Base-by-base conservation (phyloP, 2,113 vertebrate species). In the Piaya cayana region DNA sequence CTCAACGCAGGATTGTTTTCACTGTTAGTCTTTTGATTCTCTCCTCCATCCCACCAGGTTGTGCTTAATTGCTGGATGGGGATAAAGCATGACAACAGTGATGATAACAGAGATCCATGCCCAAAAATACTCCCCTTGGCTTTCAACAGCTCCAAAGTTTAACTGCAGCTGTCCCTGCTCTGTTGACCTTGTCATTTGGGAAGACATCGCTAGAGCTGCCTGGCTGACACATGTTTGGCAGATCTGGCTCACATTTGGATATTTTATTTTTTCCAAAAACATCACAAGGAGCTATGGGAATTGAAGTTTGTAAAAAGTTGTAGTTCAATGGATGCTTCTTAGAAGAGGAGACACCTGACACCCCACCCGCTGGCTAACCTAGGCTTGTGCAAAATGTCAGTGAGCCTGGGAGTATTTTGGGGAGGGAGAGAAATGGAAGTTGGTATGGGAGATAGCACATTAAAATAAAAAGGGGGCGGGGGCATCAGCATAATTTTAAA, bases 311-410 rank as follows among this genome's bases (percentile, higher is more conserved):
- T 43, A 65, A 59, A 34, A 59, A 19, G 27, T 2, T 87, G 15
- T 16, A 17, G 19, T 30, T 56, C 30, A 82, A 30, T 21, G 30
- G 18, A 16, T 49, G 34, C 7, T 59, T 29, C 34, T 14, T 72
- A 17, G 68, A 43, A 64, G 32, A 86, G 56, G 17, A 80, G 34
- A n/a, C 10, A 13, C 15, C 14, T 47, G 39, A 45, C 11, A 15
- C 36, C 59, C 52, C n/a, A 63, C 20, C 0, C 0, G 17, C 62
- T 56, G 67, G 25, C 15, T 47, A 16, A 27, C 30, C 6, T 17
- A 27, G 29, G n/a, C 10, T 55, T 12, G 6, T 26, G 22, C 64
- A 50, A 56, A 63, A 42, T 15, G 26, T 20, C 39, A 69, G 55
- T 6, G 49, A 25, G 42, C 17, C 68, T n/a, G 23, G 27, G 37